Base-by-base conservation (phyloP, 2,113 vertebrate genomes). In the Acrocephalus kingi region DNA sequence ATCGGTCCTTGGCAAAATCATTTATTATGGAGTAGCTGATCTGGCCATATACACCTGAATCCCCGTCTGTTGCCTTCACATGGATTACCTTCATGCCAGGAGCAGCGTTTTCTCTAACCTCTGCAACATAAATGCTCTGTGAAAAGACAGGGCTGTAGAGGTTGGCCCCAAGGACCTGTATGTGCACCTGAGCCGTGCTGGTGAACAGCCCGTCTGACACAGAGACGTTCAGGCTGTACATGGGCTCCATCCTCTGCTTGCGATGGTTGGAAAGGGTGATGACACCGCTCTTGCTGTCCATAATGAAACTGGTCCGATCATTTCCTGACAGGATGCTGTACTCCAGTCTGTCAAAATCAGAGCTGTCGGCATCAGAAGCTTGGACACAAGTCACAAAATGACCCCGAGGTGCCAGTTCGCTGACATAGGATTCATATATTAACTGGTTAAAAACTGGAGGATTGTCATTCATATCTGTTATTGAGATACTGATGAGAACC, bases 371-470 rank as follows among this genome's bases (percentile, higher is more conserved):
- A 89, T 99, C 99, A 4, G 98, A 99, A 35, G 99, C 99, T 96
- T 99, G 99, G 41, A 99, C 98, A 3, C 99, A 99, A 55, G 99
- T 99, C 48, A 99, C 98, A 97, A 99, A 99, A 97, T 99, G 99
- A 61, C 99, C 99, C 27, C 98, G 98, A 37, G 99, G 98, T 30
- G 99, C 99, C 75, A 99, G 96, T 93, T 99, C 99, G 8, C 99
- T 99, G 49, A 99, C 98, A 7, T 99, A 99, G 0, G 99, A 99
- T 95, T 99, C 99, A 61, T 99, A 99, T 71, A 99, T 99, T 71
- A 99, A 97, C 95, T 99, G 99, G 96, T 99, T 99, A 92, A 99
- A 99, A 82, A 99, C 87, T 2, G 99, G 99, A 91, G 99, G 98
- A 72, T 99, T 99, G 97, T 99, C 99, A 46, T 99, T 99, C 90